Conservation (phyloP, 2,113 vertebrate genomes). For the Serilophus lunatus region DNA sequence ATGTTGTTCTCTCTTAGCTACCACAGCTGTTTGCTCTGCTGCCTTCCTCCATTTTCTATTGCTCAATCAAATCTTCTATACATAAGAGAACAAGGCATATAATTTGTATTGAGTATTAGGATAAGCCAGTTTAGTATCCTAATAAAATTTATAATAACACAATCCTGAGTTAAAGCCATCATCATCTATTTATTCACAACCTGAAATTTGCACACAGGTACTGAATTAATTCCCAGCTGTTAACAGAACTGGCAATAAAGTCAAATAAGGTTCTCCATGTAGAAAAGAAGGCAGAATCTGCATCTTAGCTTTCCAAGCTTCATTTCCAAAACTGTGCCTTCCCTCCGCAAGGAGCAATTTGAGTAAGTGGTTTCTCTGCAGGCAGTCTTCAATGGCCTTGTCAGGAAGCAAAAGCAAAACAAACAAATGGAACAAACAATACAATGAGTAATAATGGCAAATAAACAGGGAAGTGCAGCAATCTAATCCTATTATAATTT, state of each 20-base stretch:
- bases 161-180: neutral
- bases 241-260: neutral
- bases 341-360: constrained; percentile 25
- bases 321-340: neutral
- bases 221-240: neutral
- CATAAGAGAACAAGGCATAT: neutral
- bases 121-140: neutral
- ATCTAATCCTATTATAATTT: constrained; percentile 28
- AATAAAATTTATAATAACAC: neutral
- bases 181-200: neutral
- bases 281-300: neutral
- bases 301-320: neutral
- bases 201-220: neutral
- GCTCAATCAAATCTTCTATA: neutral
- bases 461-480: constrained; percentile 7
- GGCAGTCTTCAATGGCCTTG: constrained; percentile 11
- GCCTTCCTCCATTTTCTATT: neutral
- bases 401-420: constrained; percentile 40
- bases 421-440: constrained; percentile 14
- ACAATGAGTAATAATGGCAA: constrained; percentile 26
- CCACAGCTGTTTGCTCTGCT: neutral
- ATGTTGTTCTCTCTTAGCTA: neutral
- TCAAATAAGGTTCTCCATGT: neutral
- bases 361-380: constrained; percentile 30
- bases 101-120: neutral